Conservation (phyloP, 2,797 vertebrate genomes). For the Myotis planiceps region DNA sequence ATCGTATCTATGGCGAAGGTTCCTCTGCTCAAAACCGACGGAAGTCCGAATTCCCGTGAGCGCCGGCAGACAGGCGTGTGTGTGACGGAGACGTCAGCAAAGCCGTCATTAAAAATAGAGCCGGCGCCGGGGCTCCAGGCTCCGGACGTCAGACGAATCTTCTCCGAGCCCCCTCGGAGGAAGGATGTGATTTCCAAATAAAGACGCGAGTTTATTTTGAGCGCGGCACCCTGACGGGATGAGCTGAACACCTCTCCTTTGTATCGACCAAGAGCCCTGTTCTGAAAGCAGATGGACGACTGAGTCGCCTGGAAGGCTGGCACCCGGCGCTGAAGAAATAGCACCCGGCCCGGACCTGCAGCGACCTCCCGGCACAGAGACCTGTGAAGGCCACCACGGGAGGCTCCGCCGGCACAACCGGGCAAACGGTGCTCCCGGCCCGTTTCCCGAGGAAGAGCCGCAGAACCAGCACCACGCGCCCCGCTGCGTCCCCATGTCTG, state of each 20-base stretch:
- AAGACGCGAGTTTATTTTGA: slow-evolving; percentile 83
- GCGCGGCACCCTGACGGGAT: slow-evolving; percentile 79
- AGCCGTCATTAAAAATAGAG: slow-evolving; percentile 35
- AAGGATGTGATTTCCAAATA: slow-evolving; percentile 84
- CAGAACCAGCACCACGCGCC: slow-evolving; percentile 72
- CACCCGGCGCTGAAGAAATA: slow-evolving; percentile 69
- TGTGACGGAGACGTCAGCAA: slow-evolving; percentile 44
- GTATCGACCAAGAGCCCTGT: slow-evolving; percentile 64
- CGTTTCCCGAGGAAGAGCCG: slow-evolving; percentile 78
- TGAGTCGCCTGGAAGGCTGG: slow-evolving; percentile 70
- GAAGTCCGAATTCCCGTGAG: slow-evolving; percentile 72
- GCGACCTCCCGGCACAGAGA: slow-evolving; percentile 7
- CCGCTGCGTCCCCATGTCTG: slow-evolving; percentile 54
- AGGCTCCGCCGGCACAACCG: not conserved
- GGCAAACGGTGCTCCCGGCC: slow-evolving; percentile 66
- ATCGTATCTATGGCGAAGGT: slow-evolving; percentile 83
- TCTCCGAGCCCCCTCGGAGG: slow-evolving; percentile 81
- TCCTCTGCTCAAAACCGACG: slow-evolving; percentile 82
- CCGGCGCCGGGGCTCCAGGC: slow-evolving; percentile 69
- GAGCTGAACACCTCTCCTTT: slow-evolving; percentile 76
- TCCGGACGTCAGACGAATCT: slow-evolving; percentile 75
- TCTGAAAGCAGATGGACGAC: slow-evolving; percentile 68
- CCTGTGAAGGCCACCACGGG: not conserved
- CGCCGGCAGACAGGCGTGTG: slow-evolving; percentile 73
- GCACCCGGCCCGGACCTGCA: not conserved